phyloP scores from a whole-genome alignment of 2,888 invertebrate genomes.

The Colostygia pectinataria region DNA sequence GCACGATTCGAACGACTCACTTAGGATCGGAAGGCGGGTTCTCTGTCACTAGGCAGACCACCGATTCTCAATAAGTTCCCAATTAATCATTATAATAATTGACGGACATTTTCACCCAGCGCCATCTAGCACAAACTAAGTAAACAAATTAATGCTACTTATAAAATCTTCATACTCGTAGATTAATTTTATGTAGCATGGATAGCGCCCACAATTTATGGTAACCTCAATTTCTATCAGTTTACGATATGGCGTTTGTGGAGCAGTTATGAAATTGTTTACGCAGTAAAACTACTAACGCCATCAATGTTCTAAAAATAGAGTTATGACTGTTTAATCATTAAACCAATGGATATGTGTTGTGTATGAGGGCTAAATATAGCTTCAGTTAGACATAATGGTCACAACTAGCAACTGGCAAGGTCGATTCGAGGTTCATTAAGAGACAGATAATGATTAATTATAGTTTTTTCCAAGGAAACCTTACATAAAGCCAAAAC shows the following conservation, averaged over 20 bases:
- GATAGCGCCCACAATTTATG: neutral
- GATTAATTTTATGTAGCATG: neutral
- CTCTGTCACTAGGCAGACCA: too few relatives aligned
- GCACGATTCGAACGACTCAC: too few relatives aligned
- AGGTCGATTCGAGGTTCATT: constrained; percentile 42
- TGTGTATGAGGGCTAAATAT: constrained; percentile 44
- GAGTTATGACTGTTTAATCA: constrained; percentile 30
- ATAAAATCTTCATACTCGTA: too few relatives aligned
- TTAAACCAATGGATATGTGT: constrained; percentile 32
- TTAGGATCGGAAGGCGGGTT: too few relatives aligned
- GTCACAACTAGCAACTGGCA: constrained; percentile 34
- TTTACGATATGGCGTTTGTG: constrained; percentile 8
- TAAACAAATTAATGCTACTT: too few relatives aligned
- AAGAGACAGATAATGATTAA: constrained; percentile 31
- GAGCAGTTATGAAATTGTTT: constrained; percentile 35
- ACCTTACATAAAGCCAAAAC: too few relatives aligned
- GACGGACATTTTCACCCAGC: too few relatives aligned
- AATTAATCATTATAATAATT: too few relatives aligned
- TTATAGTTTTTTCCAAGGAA: constrained; percentile 9
- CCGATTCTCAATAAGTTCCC: too few relatives aligned
- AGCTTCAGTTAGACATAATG: constrained; percentile 38
- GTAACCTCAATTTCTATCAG: constrained; percentile 1
- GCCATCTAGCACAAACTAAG: too few relatives aligned
- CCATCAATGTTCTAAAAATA: constrained; percentile 47
- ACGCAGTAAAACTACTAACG: constrained; percentile 41